Percentiles rank a stretch among this genome's conserved stretches.
Conservation (phyloP, 2,797 vertebrate species). For the Anguilla megastoma region DNA sequence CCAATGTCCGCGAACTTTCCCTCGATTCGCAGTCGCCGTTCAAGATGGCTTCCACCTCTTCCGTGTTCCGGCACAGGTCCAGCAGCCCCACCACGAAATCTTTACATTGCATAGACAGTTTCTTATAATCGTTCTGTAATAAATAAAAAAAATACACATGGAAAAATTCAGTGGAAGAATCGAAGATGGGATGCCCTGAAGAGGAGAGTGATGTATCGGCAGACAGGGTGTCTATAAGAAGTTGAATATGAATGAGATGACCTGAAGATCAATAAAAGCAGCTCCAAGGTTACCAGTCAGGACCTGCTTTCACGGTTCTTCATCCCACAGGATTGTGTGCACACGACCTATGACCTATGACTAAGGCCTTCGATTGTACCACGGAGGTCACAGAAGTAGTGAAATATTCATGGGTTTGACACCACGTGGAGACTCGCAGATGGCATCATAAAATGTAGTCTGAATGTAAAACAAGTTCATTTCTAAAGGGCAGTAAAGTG, state of each 20-base stretch:
- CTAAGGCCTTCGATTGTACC: neutral
- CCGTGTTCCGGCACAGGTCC: conserved; percentile 95
- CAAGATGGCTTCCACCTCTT: conserved; percentile 97
- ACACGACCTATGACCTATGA: neutral
- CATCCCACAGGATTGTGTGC: neutral
- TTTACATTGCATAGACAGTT: conserved; percentile 95
- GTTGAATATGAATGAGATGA: neutral
- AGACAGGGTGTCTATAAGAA: neutral
- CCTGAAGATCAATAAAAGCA: neutral
- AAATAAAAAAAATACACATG: neutral
- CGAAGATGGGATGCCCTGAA: neutral
- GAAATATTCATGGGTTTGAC: neutral
- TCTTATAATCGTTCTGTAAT: conserved; percentile 91
- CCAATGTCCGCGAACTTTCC: conserved; percentile 58
- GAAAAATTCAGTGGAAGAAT: neutral
- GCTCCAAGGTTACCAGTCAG: neutral
- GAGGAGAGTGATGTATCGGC: neutral
- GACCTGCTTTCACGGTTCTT: neutral
- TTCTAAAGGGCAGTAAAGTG: neutral
- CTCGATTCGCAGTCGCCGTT: conserved; percentile 84
- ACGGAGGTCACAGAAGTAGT: neutral
- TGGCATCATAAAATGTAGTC: neutral
- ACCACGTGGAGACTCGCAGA: neutral
- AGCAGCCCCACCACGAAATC: conserved; percentile 96
- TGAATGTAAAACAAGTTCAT: neutral